These are phyloP conservation scores for Hirtodrosophila duncani DNA, from an alignment of 2,888 invertebrate genomes.

Conservation along the genomic window DNA sequence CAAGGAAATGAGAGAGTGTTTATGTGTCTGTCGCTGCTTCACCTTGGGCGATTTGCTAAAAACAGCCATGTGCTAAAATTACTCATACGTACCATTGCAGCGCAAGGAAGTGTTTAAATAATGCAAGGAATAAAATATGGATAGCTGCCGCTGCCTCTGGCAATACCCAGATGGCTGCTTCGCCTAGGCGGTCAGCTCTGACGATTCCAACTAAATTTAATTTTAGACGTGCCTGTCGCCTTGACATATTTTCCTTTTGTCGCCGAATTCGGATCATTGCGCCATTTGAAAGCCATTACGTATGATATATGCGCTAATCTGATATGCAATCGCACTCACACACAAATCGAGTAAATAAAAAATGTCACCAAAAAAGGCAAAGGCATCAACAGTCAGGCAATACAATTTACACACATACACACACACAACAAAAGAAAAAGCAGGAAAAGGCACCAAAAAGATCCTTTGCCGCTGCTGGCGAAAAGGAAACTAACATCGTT, in stretches of 20 bases:
- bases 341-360: conserved; percentile 53
- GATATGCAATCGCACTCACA: conserved; percentile 51
- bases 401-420: conserved; percentile 51
- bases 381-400: conserved; percentile 48
- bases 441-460: conserved; percentile 34
- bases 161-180: no score
- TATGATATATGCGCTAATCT: conserved; percentile 69
- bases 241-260: no score
- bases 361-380: conserved; percentile 56
- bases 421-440: conserved; percentile 34
- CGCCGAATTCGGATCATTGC: conserved; percentile 66
- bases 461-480: conserved; percentile 8
- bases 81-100: conserved; percentile 51
- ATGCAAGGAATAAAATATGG: conserved; percentile 26
- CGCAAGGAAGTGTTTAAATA: conserved; percentile 31
- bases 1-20: conserved; percentile 1
- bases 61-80: conserved; percentile 51
- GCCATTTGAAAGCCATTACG: conserved; percentile 66
- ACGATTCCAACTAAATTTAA: no score
- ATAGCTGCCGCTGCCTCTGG: no score
- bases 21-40: neutral
- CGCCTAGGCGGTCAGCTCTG: no score
- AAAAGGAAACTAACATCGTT: conserved; percentile 57
- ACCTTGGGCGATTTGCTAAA: conserved; percentile 33
- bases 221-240: no score